Percentiles rank a stretch among this genome's conserved stretches.
phyloP scores from a whole-genome alignment of 2,113 vertebrate genomes.

The Myiagra hebetior region DNA sequence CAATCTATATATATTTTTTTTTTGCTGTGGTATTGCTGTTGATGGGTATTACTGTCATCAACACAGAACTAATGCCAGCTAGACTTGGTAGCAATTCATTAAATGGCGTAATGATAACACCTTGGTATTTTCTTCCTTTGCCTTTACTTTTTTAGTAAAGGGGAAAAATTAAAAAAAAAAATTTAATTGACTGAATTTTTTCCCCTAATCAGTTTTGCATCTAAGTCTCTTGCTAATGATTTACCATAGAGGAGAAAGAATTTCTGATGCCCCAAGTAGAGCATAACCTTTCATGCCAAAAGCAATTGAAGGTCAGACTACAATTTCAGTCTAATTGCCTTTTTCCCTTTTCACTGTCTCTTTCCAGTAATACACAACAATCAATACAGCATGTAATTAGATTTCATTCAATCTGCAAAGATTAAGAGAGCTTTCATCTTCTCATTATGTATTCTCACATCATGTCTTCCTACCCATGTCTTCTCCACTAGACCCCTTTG shows the following conservation, averaged over 20 bases:
- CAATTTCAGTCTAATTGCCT: slow-evolving; percentile 72
- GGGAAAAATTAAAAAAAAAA: neutral
- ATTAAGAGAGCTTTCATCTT: slow-evolving; percentile 43
- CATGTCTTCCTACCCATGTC: neutral
- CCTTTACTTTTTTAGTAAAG: neutral
- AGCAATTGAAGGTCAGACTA: slow-evolving; percentile 71
- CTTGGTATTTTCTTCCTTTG: neutral
- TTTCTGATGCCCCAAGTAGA: neutral
- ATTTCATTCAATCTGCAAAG: slow-evolving; percentile 64
- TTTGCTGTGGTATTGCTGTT: neutral
- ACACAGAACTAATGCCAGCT: neutral
- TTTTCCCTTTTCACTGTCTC: slow-evolving; percentile 64
- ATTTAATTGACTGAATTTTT: neutral
- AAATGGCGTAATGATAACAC: neutral
- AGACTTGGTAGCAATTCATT: neutral
- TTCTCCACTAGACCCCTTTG: neutral
- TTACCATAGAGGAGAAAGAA: neutral
- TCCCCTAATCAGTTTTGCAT: neutral
- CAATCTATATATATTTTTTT: neutral
- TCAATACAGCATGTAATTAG: slow-evolving; percentile 70
- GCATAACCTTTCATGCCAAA: slow-evolving; percentile 49
- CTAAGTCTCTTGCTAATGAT: neutral
- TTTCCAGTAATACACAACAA: slow-evolving; percentile 67
- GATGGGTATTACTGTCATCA: neutral
- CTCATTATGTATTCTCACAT: neutral